These are phyloP conservation scores for Hirudo medicinalis DNA, from an alignment of 1,140 invertebrate species.

Conservation along the genomic window DNA sequence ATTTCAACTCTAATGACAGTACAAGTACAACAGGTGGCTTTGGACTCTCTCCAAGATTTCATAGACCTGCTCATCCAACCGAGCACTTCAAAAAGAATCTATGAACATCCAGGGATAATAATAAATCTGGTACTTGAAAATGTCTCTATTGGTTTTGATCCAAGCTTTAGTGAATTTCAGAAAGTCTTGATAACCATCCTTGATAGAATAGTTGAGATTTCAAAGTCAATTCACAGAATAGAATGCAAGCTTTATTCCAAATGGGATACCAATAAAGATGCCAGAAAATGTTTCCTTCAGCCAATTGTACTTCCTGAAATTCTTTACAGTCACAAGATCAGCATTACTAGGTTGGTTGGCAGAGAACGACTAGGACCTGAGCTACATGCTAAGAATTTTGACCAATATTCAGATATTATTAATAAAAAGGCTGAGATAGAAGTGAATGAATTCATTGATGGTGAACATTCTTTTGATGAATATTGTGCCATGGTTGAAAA, in stretches of 20 bases:
- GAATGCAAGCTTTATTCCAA: slow-evolving; percentile 50
- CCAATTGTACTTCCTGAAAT: slow-evolving; percentile 41
- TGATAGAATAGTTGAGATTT: slow-evolving; percentile 56
- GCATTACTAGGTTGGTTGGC: slow-evolving; percentile 32
- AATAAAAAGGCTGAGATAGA: slow-evolving; percentile 53
- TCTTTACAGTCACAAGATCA: slow-evolving; percentile 33
- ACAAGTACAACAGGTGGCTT: slow-evolving; percentile 61
- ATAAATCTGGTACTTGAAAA: slow-evolving; percentile 56
- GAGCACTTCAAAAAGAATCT: slow-evolving; percentile 35
- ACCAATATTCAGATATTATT: slow-evolving; percentile 64
- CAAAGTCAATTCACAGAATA: slow-evolving; percentile 55
- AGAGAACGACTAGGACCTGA: slow-evolving; percentile 35
- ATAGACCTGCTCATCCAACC: slow-evolving; percentile 60
- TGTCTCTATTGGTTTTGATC: slow-evolving; percentile 60
- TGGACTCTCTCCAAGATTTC: slow-evolving; percentile 66
- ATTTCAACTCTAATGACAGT: slow-evolving; percentile 71
- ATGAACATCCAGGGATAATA: slow-evolving; percentile 57
- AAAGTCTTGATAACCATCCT: slow-evolving; percentile 56
- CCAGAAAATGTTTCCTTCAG: slow-evolving; percentile 27
- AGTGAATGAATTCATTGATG: slow-evolving; percentile 55
- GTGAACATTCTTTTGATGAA: slow-evolving; percentile 41
- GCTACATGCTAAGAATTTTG: slow-evolving; percentile 41
- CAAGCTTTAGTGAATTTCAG: slow-evolving; percentile 59
- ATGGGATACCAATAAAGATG: slow-evolving; percentile 37
- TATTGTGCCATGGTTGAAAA: slow-evolving; percentile 38